These are phyloP conservation scores for Amphimedon queenslandica DNA, from an alignment of 37 sponge, comb jelly and placozoan species.

Conservation along the genomic window DNA sequence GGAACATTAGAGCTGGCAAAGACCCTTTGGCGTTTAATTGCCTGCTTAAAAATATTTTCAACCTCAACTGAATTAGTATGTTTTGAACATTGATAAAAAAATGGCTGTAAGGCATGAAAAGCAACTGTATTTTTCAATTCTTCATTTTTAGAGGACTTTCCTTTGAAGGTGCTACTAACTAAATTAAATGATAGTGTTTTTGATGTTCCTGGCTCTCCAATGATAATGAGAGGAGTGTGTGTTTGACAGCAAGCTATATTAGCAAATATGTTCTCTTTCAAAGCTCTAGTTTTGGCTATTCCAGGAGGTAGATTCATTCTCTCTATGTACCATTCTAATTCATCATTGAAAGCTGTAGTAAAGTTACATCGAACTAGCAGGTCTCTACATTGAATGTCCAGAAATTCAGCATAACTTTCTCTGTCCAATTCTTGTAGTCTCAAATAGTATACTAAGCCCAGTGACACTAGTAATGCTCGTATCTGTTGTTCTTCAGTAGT, in stretches of 20 bases:
- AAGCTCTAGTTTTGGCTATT: conserved; percentile 78
- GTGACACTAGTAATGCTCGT: conserved; percentile 53
- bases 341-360: conserved; percentile 30
- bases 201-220: conserved; percentile 89
- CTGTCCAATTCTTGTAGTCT: conserved; percentile 56
- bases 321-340: conserved; percentile 55
- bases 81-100: conserved; percentile 85
- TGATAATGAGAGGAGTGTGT: conserved; percentile 83
- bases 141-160: conserved; percentile 45
- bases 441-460: conserved; percentile 80
- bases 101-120: conserved; percentile 77
- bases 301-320: conserved; percentile 61
- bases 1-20: not conserved
- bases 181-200: conserved; percentile 94
- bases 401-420: too few species aligned
- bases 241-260: conserved; percentile 73
- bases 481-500: not conserved
- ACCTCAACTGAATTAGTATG: conserved; percentile 81
- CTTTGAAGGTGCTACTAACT: conserved; percentile 72
- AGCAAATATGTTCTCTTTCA: conserved; percentile 90
- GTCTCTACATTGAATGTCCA: too few species aligned
- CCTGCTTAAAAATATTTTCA: conserved; percentile 74
- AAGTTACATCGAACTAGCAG: conserved; percentile 29
- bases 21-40: conserved; percentile 56
- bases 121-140: conserved; percentile 51